Evolutionary conservation across 2,888 invertebrate species (phyloP).

Genomic region (Meghimatium bilineatum): DNA sequence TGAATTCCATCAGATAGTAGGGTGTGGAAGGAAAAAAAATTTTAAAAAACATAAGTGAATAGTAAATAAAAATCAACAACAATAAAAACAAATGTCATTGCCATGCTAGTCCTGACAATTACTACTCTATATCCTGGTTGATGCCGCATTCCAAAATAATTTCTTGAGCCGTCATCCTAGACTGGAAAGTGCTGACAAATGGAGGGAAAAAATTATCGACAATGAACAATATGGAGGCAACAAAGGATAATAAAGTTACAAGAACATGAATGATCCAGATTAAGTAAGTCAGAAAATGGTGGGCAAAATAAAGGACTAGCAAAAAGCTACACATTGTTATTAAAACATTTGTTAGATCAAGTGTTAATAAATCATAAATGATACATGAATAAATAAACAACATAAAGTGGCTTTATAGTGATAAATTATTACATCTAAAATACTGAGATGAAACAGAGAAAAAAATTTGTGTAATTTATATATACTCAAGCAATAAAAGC

Average conservation of each 20-base stretch:
- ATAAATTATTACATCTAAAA: too few relatives aligned
- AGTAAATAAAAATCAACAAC: neutral
- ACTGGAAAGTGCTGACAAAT: neutral
- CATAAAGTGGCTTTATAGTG: too few relatives aligned
- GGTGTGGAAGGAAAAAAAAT: constrained; percentile 8
- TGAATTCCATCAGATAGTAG: constrained; percentile 62
- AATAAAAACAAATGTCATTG: neutral
- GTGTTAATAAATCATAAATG: too few relatives aligned
- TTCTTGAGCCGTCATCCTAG: neutral
- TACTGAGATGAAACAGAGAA: too few relatives aligned
- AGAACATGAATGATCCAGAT: neutral
- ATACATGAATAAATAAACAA: too few relatives aligned
- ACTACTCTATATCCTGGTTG: neutral
- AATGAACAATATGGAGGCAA: neutral
- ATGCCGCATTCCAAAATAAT: constrained; percentile 4
- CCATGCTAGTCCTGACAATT: neutral
- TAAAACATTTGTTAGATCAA: too few relatives aligned
- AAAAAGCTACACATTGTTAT: neutral
- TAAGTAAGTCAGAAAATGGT: neutral
- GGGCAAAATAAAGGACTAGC: neutral
- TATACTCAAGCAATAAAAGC: too few relatives aligned
- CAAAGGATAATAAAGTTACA: neutral
- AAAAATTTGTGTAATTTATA: too few relatives aligned
- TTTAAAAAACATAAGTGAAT: constrained; percentile 19
- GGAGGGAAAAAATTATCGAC: neutral